Base-by-base conservation (phyloP, 2,888 invertebrate species). In the Didymodactylos carnosus region DNA sequence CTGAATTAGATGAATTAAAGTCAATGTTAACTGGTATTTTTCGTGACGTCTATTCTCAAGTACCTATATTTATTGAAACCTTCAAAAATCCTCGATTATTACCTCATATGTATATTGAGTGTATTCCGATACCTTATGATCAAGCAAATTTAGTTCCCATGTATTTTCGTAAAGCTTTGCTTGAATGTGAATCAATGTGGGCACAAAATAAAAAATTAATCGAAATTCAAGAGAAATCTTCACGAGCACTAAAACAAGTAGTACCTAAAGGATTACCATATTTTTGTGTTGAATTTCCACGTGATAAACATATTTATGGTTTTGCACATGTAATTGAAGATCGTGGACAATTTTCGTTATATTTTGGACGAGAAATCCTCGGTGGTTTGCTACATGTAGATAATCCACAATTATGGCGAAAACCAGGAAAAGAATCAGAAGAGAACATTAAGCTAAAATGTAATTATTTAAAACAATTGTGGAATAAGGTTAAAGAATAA, bases 281-380 rank as follows among this genome's bases (percentile, higher is more conserved):
- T 82, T 94, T 98, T 83, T 88, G 89, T 85, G 90, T 98, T 0
- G 89, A 92, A 83, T 97, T 97, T 86, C 94, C 92, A 25, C 88
- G 89, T 85, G 88, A 90, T 71, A 76, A 77, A 72, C 29, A 35
- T 62, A 16, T 62, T 29, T 62, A 62, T 62, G 97, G 97, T 1
- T 97, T 90, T 85, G 97, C 94, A 70, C 97, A 98, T 85, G 91
- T 97, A 0, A 92, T 98, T 79, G 97, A 98, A 84, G 91, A 97
- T 83, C 91, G 92, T 81, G 86, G 88, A 74, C 82, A 87, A 49
- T 97, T 97, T 83, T 91, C 94, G 0, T 84, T 82, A 72, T 90
- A 90, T 83, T 98, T 95, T 87, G 97, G 92, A 8, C 90, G 91
- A 69, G 94, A 95, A 88, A 89, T 95, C 23, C 89, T 98, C 80